Base-by-base conservation (phyloP, 2,888 invertebrate genomes). In the Lamellibrachia columna region DNA sequence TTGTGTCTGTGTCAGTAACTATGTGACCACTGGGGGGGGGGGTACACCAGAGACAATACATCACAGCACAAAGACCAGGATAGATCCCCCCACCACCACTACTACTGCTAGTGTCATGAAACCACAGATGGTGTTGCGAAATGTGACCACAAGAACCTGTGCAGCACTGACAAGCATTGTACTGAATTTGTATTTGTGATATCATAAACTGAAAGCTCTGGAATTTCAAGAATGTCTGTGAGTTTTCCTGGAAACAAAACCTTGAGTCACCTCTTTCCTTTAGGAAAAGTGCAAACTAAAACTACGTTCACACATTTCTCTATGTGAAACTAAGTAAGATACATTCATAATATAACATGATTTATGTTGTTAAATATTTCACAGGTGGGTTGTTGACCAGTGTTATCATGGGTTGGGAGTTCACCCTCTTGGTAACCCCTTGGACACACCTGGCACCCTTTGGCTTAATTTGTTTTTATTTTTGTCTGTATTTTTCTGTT, bases 101-200 rank as follows among this genome's bases (percentile, higher is more conserved):
- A n/a, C 22, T 1, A 75, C 75, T 75, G 4, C 55, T 22, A 75
- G n/a, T 22, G 22, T n/a, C 22, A 2, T 75, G 75, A 22, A 75
- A 75, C 75, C 75, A 75, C 75, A 75, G 75, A 75, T 75, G 75
- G 75, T 22, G 15, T 75, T 75, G 75, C 75, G 75, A 75, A 75
- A 75, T 75, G 15, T 6, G 75, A 75, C n/a, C 75, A 75, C 75
- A 75, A 75, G 15, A 75, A 75, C 15, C 15, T 15, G n/a, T 75
- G n/a, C 22, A 75, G 75, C n/a, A 75, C 22, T 22, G 6, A 11
- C 4, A n/a, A 6, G 22, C 75, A 60, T 60, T 75, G 75, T 75
- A 22, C 75, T 22, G 75, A 75, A 22, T 75, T n/a, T 75, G 75
- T 75, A 6, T 22, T 75, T 22, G 75, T n/a, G 22, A 7, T 0